Evolutionary conservation across 1,140 invertebrate species (phyloP), one percentile per base, ranked within the genome.

Genomic region (Drosophila setifemur): DNA sequence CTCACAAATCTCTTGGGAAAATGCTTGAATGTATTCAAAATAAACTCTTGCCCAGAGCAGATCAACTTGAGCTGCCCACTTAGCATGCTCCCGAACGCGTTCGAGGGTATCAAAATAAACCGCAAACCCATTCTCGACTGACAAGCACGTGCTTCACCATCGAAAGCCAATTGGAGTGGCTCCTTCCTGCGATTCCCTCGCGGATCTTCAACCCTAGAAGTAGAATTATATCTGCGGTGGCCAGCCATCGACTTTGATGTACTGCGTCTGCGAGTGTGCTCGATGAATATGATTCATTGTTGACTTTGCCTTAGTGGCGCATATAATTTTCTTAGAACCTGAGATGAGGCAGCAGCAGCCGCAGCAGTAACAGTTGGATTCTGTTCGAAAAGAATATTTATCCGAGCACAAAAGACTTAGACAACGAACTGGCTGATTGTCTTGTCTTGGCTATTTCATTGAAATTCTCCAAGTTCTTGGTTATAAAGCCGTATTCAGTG

Each of bases 321-420:
- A 44, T 42, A 31, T 48, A 44, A n/a, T n/a, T 57, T 77, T 73
- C 74, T 73, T 28, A 73, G 78, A 69, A 77, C 11, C 16, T 19
- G 26, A 47, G 68, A 45, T 71, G 64, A 76, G 29, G 11, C 35
- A 61, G 16, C 29, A n/a, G 19, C 25, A 33, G 42, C 25, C 14
- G 55, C 42, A 26, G 21, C 28, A 8, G 21, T 5, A 6, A 48
- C n/a, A n/a, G n/a, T n/a, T n/a, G n/a, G n/a, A n/a, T n/a, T n/a
- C n/a, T 12, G 23, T 12, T 47, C 9, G 9, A 18, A 4, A n/a
- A 9, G 31, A 44, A 16, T 16, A 16, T 47, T 53, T 19, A 12
- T 35, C n/a, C n/a, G 37, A 11, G 28, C 37, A 85, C 79, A 85
- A 85, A 86, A 85, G 79, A 83, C 79, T 83, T 73, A 70, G 64